Percentiles rank a stretch among this genome's conserved stretches.
Evolutionary conservation across 1,140 invertebrate species (phyloP).

Genomic region (Bombus pyrosoma): DNA sequence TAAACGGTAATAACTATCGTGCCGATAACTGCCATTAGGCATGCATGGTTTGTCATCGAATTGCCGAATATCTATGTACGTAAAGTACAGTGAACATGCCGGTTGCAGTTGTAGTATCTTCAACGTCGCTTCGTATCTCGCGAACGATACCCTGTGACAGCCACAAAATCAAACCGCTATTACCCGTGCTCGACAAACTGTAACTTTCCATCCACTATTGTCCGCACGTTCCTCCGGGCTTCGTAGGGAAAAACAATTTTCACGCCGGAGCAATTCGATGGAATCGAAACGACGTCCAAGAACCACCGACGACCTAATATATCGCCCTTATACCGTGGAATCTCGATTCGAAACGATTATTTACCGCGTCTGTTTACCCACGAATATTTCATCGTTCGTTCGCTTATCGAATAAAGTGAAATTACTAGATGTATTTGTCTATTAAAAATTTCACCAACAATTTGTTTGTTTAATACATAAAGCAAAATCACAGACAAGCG

Average conservation of each 20-base stretch:
- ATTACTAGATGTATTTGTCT: neutral
- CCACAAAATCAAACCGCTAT: neutral
- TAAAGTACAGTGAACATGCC: neutral
- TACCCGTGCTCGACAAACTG: neutral
- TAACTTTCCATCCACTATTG: neutral
- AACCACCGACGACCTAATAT: neutral
- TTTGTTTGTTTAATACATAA: neutral
- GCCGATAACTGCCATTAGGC: constrained; percentile 24
- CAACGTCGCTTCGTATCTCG: neutral
- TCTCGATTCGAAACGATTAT: neutral
- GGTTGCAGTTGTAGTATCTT: constrained; percentile 18
- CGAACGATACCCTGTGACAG: neutral
- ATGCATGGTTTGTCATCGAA: constrained; percentile 36
- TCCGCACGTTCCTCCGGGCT: neutral
- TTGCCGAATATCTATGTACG: neutral
- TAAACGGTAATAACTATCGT: constrained; percentile 40
- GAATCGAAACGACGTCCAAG: neutral
- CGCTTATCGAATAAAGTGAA: neutral
- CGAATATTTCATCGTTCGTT: neutral
- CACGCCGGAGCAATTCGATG: neutral
- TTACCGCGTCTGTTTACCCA: neutral
- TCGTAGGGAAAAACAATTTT: neutral
- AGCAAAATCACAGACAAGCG: neutral
- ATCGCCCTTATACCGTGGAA: neutral
- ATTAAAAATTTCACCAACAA: neutral